Evolutionary conservation across 2,888 invertebrate species (phyloP), one percentile per base, ranked within the genome.

Genomic region (Cerceris ruficornis): DNA sequence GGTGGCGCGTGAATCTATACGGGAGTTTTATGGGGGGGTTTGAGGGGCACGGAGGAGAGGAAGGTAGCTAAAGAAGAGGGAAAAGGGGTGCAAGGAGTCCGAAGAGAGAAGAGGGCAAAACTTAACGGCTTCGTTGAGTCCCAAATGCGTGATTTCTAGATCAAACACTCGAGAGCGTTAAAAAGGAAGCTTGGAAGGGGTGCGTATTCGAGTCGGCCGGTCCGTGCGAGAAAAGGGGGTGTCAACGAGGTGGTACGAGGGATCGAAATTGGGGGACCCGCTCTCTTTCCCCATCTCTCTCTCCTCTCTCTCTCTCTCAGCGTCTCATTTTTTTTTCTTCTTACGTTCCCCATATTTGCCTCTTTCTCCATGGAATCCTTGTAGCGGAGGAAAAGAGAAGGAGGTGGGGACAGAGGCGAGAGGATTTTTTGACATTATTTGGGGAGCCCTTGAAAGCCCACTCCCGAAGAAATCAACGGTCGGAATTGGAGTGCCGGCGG

Each of bases 141-240:
- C 81, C 73, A 70, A 76, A 82, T 86, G 80, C 86, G 83, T 88
- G 88, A 88, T 89, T 88, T 87, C 84, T 82, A 85, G 87, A 89
- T 88, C 89, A 89, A 89, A 88, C 87, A 87, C 89, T 88, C 82
- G 81, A 88, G 81, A 78, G 84, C 80, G 82, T 86, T 83, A 86
- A 88, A 86, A 87, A 88, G 84, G 84, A 87, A 85, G 85, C 79
- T 81, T 65, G 81, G 71, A 75, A 81, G 78, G 85, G 81, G 79
- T 84, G 86, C 80, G 75, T 80, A 72, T 76, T 81, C 75, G 76
- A 74, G 73, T 71, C 73, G 65, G 69, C 60, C 57, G 72, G 65
- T 73, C 67, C 66, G 54, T 66, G 69, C 61, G 59, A 73, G 75
- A 76, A 75, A 82, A 77, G 69, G 73, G 79, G 78, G 81, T 82